Evolutionary conservation across 2,888 invertebrate species (phyloP).

Genomic region (Cataglyphis rosenhaueri): DNA sequence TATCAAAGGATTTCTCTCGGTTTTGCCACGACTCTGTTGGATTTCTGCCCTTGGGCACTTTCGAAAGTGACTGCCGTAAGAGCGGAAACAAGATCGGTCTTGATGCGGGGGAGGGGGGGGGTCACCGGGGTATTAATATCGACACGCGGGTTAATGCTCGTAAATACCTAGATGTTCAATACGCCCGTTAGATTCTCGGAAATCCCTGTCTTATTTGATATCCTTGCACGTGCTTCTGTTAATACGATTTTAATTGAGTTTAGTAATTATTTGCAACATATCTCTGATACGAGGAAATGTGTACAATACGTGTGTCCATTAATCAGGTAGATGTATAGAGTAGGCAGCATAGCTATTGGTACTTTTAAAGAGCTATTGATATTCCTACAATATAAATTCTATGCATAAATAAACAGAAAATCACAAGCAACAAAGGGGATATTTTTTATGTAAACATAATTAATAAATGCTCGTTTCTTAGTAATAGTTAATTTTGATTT

Average conservation of each 20-base stretch:
- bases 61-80: constrained; percentile 29
- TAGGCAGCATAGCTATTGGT: background rate
- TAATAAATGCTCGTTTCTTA: background rate
- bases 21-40: constrained; percentile 34
- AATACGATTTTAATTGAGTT: constrained; percentile 21
- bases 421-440: background rate
- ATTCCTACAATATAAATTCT: background rate
- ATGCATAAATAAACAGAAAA: background rate
- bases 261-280: background rate
- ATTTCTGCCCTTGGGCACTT: constrained; percentile 42
- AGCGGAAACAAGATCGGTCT: constrained; percentile 56
- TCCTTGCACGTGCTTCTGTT: constrained; percentile 15
- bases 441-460: background rate
- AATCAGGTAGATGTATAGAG: background rate
- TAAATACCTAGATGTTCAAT: constrained; percentile 43
- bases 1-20: constrained; percentile 48
- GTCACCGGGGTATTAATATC: constrained; percentile 66
- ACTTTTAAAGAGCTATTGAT: background rate
- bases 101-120: too few relatives aligned
- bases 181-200: background rate
- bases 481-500: background rate
- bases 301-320: background rate
- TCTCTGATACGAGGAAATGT: constrained; percentile 5
- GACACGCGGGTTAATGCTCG: constrained; percentile 55
- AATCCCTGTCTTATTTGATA: constrained; percentile 33